Evolutionary conservation across 2,113 vertebrate species (phyloP).

Genomic region (Megalops atlanticus): DNA sequence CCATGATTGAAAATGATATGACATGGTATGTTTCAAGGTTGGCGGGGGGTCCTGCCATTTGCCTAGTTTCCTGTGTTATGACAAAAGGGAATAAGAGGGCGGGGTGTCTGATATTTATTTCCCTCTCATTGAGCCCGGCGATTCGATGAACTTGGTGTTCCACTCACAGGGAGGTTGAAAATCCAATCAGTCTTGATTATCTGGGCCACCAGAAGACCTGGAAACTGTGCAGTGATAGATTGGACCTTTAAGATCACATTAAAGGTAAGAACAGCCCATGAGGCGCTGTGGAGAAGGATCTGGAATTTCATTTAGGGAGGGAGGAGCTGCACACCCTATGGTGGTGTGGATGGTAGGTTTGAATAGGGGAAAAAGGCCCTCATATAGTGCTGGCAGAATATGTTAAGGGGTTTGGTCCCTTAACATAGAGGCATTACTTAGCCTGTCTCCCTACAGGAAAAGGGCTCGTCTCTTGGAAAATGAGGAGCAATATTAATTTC

Average conservation of each 20-base stretch:
- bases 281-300: conserved; percentile 27
- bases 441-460: no score
- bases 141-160: conserved; percentile 10
- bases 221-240: conserved; percentile 42
- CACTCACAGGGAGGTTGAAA: conserved; percentile 2
- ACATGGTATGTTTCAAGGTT: not conserved
- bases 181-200: conserved; percentile 46
- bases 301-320: not conserved
- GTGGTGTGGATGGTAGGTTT: no score
- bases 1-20: not conserved
- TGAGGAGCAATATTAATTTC: no score
- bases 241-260: conserved; percentile 49
- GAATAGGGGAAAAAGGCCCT: no score
- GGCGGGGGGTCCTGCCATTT: conserved; percentile 20
- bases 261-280: conserved; percentile 42
- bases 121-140: not conserved
- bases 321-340: not conserved
- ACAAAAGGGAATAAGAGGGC: conserved; percentile 1
- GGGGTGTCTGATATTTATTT: conserved; percentile 29
- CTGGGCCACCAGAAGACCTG: conserved; percentile 34
- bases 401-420: no score
- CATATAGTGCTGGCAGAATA: no score
- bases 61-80: conserved; percentile 6
- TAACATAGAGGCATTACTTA: no score
- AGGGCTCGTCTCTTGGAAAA: no score